Conservation (phyloP, 2,888 invertebrate species). For the Myopa testacea region DNA sequence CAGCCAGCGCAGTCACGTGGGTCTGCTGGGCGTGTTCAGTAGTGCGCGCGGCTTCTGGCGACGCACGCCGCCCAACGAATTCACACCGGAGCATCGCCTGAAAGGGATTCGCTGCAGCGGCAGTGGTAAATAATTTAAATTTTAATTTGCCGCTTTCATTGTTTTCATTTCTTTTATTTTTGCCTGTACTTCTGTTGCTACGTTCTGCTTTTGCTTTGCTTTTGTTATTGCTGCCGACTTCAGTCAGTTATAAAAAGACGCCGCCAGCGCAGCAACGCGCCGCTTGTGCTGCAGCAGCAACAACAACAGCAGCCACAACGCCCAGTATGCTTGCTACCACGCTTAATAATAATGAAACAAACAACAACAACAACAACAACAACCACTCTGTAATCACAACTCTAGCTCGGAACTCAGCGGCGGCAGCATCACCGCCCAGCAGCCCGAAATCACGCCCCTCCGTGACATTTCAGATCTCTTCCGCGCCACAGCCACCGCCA, state of each 20-base stretch:
- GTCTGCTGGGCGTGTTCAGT: constrained; percentile 55
- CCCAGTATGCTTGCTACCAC: constrained; percentile 30
- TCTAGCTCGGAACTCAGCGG: constrained; percentile 14
- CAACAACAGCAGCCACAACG: constrained; percentile 45
- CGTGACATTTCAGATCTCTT: constrained; percentile 61
- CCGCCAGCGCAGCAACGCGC: constrained; percentile 59
- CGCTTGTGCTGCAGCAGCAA: constrained; percentile 39
- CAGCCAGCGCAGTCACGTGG: constrained; percentile 65
- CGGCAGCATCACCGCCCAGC: constrained; percentile 45
- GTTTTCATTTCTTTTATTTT: constrained; percentile 41
- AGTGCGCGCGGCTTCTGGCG: constrained; percentile 58
- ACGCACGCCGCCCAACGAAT: constrained; percentile 47
- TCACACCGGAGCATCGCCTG: constrained; percentile 61
- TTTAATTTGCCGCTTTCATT: constrained; percentile 40
- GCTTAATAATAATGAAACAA: constrained; percentile 43
- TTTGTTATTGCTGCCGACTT: constrained; percentile 66
- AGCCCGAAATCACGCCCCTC: constrained; percentile 58
- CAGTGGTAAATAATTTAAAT: constrained; percentile 60
- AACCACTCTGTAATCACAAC: constrained; percentile 46
- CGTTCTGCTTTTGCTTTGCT: constrained; percentile 41
- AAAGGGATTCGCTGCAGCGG: constrained; percentile 67
- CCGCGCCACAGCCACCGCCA: constrained; percentile 45
- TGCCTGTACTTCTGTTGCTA: constrained; percentile 44
- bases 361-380: constrained; percentile 46
- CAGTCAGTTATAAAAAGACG: constrained; percentile 88